These are phyloP conservation scores for Podocnemis expansa DNA, from an alignment of 2,113 vertebrate species.

Conservation along the genomic window DNA sequence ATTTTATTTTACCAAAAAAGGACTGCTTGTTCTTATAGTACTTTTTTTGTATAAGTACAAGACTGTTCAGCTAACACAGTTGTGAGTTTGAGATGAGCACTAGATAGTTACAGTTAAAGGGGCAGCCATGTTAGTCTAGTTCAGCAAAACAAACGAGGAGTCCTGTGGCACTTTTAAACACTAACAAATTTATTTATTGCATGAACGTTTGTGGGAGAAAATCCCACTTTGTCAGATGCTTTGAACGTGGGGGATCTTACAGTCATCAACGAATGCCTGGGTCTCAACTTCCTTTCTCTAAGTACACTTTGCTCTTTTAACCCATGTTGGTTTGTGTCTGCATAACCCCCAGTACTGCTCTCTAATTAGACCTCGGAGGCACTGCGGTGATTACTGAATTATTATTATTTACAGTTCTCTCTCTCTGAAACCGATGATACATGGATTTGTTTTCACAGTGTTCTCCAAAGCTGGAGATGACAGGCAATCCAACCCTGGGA, in stretches of 20 bases:
- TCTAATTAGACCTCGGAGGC: neutral
- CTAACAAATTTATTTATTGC: too few relatives aligned
- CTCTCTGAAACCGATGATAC: neutral
- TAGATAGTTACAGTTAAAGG: too few relatives aligned
- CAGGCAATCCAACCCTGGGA: neutral
- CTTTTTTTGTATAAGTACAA: conserved; percentile 65
- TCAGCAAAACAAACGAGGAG: too few relatives aligned
- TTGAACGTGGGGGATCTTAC: too few relatives aligned
- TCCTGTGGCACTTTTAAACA: too few relatives aligned
- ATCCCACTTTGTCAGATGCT: too few relatives aligned
- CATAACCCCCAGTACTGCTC: conserved; percentile 13
- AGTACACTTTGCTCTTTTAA: conserved; percentile 11
- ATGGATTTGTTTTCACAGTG: too few relatives aligned
- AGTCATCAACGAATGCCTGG: conserved; percentile 44
- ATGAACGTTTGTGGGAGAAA: too few relatives aligned
- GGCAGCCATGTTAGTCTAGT: too few relatives aligned
- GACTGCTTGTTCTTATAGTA: conserved; percentile 56
- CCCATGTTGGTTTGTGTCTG: conserved; percentile 15
- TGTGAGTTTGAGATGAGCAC: conserved; percentile 55
- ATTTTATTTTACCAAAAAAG: too few relatives aligned
- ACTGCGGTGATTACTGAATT: neutral
- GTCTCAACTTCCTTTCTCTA: neutral
- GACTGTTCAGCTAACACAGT: conserved; percentile 59
- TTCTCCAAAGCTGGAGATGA: neutral
- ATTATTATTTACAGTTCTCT: neutral